These are phyloP conservation scores for Drosophila bocki DNA, from an alignment of 1,140 invertebrate genomes.

Conservation along the genomic window DNA sequence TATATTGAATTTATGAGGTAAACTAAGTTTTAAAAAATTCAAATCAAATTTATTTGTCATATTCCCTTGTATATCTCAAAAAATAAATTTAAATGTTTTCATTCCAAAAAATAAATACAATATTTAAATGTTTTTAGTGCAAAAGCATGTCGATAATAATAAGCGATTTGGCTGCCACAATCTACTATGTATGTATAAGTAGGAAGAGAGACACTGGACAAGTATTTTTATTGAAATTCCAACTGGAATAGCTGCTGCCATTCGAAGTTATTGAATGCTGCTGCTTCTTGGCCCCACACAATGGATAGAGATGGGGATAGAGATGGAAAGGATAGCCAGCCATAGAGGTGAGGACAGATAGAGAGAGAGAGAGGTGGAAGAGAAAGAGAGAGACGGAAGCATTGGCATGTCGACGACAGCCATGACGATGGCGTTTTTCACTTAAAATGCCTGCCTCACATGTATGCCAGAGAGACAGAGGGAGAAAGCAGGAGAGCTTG, in stretches of 20 bases:
- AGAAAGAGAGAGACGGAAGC: constrained; percentile 4
- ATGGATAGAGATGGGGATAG: constrained; percentile 21
- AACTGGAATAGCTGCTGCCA: constrained; percentile 51
- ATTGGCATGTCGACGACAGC: constrained; percentile 57
- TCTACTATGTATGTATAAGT: neutral
- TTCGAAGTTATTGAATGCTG: constrained; percentile 69
- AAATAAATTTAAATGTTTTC: neutral
- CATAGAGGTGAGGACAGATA: neutral
- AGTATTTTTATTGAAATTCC: constrained; percentile 79
- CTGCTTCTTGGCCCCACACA: constrained; percentile 45
- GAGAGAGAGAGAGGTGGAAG: constrained; percentile 2
- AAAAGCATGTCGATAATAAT: constrained; percentile 54
- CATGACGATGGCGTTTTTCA: constrained; percentile 69
- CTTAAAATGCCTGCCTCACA: constrained; percentile 72
- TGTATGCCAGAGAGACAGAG: constrained; percentile 32
- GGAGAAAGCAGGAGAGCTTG: constrained; percentile 7
- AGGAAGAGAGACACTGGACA: constrained; percentile 34
- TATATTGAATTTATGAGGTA: neutral
- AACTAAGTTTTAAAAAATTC: neutral
- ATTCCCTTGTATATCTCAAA: no score
- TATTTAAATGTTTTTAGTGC: constrained; percentile 47
- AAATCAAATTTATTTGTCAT: neutral
- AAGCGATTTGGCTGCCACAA: constrained; percentile 45
- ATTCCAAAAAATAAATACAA: constrained; percentile 5
- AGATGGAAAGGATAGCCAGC: constrained; percentile 7